These are phyloP conservation scores for Cepphus grylle DNA, from an alignment of 2,113 vertebrate species.

Conservation along the genomic window DNA sequence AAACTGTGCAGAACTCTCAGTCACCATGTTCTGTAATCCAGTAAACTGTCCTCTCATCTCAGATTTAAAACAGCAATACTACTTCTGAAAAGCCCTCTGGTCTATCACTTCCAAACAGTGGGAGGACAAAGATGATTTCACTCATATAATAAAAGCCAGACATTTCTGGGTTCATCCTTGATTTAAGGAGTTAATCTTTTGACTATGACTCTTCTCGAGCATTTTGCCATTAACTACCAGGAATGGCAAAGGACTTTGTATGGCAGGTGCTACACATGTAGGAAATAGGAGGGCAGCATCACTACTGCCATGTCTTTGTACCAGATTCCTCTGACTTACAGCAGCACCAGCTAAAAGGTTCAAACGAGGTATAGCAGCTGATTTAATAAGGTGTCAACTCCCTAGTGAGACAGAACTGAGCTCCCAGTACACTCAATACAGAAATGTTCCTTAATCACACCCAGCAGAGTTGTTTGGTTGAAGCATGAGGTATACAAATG, in stretches of 20 bases:
- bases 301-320: background rate
- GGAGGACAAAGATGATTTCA: background rate
- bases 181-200: background rate
- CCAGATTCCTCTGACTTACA: background rate
- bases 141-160: background rate
- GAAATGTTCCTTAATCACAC: constrained; percentile 41
- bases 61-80: background rate
- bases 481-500: background rate
- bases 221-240: background rate
- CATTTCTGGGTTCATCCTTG: background rate
- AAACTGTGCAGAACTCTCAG: background rate
- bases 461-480: constrained; percentile 38
- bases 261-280: background rate
- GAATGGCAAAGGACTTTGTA: background rate
- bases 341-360: background rate
- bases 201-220: background rate
- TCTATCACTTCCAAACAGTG: background rate
- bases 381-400: constrained; percentile 49
- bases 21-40: background rate
- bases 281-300: background rate
- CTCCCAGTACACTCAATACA: background rate
- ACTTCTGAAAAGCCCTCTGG: background rate
- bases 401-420: background rate
- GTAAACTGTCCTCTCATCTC: background rate
- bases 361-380: background rate